These are phyloP conservation scores for Euleptes europaea DNA, from an alignment of 2,113 vertebrate genomes.

Conservation along the genomic window DNA sequence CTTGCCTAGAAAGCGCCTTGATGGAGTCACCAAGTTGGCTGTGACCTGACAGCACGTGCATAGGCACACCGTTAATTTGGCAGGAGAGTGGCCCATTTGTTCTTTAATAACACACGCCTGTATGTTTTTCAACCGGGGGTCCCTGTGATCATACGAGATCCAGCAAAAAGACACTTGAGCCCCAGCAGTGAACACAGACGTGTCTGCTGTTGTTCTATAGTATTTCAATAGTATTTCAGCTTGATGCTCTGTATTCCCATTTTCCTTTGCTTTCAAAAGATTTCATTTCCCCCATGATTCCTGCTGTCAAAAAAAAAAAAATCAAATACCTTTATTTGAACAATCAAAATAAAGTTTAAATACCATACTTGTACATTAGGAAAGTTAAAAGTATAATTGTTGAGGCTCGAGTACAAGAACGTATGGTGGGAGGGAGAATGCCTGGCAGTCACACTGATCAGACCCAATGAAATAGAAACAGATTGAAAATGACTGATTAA, in stretches of 20 bases:
- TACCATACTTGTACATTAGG: not conserved
- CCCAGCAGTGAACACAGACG: not conserved
- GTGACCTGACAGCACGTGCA: too few relatives aligned
- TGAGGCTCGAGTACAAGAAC: not conserved
- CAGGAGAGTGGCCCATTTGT: too few relatives aligned
- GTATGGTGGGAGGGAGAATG: not conserved
- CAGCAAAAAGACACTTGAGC: too few relatives aligned
- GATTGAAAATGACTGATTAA: conserved; percentile 24
- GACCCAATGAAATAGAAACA: conserved; percentile 14
- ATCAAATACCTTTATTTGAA: not conserved
- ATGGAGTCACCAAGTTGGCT: too few relatives aligned
- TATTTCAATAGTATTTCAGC: not conserved
- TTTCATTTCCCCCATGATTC: not conserved
- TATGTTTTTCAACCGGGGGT: too few relatives aligned
- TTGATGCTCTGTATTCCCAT: not conserved
- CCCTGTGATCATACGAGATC: too few relatives aligned
- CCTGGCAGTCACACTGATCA: not conserved
- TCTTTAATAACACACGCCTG: too few relatives aligned
- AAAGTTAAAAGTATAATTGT: not conserved
- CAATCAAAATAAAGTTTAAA: not conserved
- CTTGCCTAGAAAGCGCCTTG: too few relatives aligned
- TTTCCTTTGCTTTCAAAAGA: not conserved
- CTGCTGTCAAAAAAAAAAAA: too few relatives aligned
- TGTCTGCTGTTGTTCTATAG: not conserved
- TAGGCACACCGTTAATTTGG: too few relatives aligned